Conservation (phyloP, 2,797 vertebrate species). For the Liparis tanakae region DNA sequence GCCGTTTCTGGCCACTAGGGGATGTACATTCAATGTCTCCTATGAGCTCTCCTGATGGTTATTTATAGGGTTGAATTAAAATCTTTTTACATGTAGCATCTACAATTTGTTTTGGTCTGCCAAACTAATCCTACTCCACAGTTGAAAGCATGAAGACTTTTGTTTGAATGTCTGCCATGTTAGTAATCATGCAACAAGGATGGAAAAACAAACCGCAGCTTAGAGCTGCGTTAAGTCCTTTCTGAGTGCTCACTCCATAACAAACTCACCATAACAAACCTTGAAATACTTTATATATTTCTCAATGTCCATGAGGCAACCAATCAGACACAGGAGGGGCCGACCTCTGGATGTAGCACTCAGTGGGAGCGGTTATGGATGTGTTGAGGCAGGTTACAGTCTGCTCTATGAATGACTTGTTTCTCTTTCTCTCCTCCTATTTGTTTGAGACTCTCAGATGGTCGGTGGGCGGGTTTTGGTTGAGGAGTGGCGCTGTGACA, state of each 20-base stretch:
- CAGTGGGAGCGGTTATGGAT: conserved; percentile 9
- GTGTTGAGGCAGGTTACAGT: conserved; percentile 47
- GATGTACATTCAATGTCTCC: too few species aligned
- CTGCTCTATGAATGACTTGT: conserved; percentile 52
- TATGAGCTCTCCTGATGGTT: not conserved
- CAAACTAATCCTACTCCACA: not conserved
- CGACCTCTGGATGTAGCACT: conserved; percentile 1
- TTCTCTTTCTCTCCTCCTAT: conserved; percentile 30
- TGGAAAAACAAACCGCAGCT: conserved; percentile 43
- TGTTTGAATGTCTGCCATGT: conserved; percentile 17
- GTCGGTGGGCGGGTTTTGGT: conserved; percentile 5
- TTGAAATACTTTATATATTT: conserved; percentile 14
- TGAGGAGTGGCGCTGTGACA: conserved; percentile 26
- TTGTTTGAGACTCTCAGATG: conserved; percentile 35
- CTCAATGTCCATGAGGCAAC: conserved; percentile 23
- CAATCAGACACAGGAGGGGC: not conserved
- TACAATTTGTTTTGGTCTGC: not conserved
- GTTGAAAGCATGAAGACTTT: conserved; percentile 12
- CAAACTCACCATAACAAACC: conserved; percentile 12
- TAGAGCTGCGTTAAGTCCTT: conserved; percentile 3
- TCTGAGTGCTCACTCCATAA: conserved; percentile 21
- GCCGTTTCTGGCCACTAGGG: too few species aligned
- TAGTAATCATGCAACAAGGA: not conserved
- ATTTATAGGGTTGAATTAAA: not conserved
- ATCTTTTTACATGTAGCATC: not conserved